A percentile compares a stretch with the other conserved stretches of the same genome.
phyloP scores from a whole-genome alignment of 2,888 invertebrate genomes.

The Invenusta paracnida region DNA sequence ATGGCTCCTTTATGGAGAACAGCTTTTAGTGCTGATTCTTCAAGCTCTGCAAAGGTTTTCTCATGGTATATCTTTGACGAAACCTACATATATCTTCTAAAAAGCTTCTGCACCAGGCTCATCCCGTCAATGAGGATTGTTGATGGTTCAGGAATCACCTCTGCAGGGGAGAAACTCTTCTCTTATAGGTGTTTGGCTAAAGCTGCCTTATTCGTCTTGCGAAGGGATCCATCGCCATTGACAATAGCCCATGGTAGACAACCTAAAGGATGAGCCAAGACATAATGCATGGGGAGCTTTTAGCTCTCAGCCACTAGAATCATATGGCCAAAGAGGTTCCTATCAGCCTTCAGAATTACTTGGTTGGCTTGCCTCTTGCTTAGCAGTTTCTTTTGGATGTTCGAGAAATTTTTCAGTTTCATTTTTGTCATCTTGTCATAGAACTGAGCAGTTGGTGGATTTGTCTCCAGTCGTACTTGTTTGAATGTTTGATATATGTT shows the following conservation, averaged over 20 bases:
- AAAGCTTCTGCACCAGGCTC: slow-evolving; percentile 13
- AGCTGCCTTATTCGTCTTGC: neutral
- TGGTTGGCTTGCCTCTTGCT: slow-evolving; percentile 14
- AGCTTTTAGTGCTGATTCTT: slow-evolving; percentile 21
- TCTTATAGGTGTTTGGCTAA: neutral
- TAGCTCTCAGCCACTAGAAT: slow-evolving; percentile 36
- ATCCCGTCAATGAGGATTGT: slow-evolving; percentile 30
- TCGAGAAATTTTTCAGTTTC: slow-evolving; percentile 46
- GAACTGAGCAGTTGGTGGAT: slow-evolving; percentile 44
- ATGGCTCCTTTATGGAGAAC: slow-evolving; percentile 5
- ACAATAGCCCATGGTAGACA: slow-evolving; percentile 31
- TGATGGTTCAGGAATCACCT: slow-evolving; percentile 4
- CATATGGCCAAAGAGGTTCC: slow-evolving; percentile 41
- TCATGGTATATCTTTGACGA: too few species aligned
- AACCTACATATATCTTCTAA: too few species aligned
- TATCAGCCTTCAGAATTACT: slow-evolving; percentile 39
- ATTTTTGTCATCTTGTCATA: slow-evolving; percentile 46
- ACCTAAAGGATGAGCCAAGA: slow-evolving; percentile 39
- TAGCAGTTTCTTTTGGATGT: slow-evolving; percentile 25
- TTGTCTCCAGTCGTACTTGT: slow-evolving; percentile 44
- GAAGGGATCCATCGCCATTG: slow-evolving; percentile 7
- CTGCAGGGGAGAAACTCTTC: slow-evolving; percentile 36
- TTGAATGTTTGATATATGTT: slow-evolving; percentile 45
- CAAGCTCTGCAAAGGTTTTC: neutral
- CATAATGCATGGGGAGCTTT: slow-evolving; percentile 39